These are phyloP conservation scores for Periophthalmodon schlosseri DNA, from an alignment of 2,113 vertebrate species.

Conservation along the genomic window DNA sequence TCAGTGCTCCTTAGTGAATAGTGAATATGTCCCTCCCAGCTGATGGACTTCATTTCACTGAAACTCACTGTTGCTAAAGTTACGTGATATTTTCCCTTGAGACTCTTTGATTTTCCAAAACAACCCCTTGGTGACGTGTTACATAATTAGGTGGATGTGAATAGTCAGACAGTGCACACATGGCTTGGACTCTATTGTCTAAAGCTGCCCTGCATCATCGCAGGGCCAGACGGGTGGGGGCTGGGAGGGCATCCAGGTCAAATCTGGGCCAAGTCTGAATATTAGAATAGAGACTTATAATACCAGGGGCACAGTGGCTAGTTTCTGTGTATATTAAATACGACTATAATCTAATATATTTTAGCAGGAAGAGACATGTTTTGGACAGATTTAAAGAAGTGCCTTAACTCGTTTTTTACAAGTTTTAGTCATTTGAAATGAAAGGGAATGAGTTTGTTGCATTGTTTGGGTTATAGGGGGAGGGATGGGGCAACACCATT, in stretches of 20 bases:
- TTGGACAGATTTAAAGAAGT: not conserved
- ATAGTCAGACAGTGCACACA: constrained; percentile 18
- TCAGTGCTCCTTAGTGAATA: not conserved
- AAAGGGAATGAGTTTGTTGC: not conserved
- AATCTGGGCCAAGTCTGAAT: constrained; percentile 49
- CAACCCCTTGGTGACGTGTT: constrained; percentile 4
- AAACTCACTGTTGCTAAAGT: not conserved
- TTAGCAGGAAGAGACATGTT: not conserved
- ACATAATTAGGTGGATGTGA: constrained; percentile 25
- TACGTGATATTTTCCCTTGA: not conserved
- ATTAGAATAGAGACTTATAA: constrained; percentile 34
- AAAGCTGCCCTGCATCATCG: constrained; percentile 41
- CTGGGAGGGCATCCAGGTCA: constrained; percentile 46
- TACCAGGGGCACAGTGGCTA: not conserved
- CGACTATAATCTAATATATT: not conserved
- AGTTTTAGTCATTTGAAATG: not conserved
- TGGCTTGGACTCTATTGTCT: constrained; percentile 33
- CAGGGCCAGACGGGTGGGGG: constrained; percentile 11
- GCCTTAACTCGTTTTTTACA: not conserved
- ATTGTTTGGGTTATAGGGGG: not conserved
- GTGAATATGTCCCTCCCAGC: not conserved
- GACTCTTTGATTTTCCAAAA: constrained; percentile 1
- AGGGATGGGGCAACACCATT: not conserved
- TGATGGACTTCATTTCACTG: not conserved
- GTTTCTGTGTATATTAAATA: not conserved